phyloP scores from a whole-genome alignment of 2,797 vertebrate genomes.

The Balearica regulorum region DNA sequence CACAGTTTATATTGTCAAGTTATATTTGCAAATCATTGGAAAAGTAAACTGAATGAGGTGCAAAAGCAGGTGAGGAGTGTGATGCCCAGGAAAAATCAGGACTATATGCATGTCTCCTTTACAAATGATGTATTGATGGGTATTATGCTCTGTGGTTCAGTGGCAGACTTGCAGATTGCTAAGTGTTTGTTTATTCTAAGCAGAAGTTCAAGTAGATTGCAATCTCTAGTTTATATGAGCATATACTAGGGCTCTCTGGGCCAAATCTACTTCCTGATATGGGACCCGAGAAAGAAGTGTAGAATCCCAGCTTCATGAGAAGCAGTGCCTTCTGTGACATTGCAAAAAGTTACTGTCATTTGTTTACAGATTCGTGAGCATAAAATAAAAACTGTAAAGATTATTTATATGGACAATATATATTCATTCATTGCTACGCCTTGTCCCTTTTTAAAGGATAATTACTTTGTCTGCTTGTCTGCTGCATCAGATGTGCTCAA shows the following conservation, averaged over 20 bases:
- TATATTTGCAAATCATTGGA: not conserved
- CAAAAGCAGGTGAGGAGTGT: not conserved
- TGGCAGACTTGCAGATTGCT: rapidly evolving
- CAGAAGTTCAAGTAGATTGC: not conserved
- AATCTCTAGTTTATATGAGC: not conserved
- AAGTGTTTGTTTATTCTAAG: not conserved
- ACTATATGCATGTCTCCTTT: rapidly evolving
- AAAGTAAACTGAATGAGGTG: not conserved
- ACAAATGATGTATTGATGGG: rapidly evolving
- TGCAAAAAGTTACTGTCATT: not conserved
- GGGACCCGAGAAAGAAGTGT: rapidly evolving
- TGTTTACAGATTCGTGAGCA: not conserved
- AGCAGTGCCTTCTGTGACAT: not conserved
- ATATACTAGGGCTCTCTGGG: not conserved
- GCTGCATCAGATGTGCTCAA: not conserved
- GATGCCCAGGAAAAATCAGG: not conserved
- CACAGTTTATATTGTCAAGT: not conserved
- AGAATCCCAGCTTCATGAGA: rapidly evolving
- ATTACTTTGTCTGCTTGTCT: not conserved
- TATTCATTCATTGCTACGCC: not conserved
- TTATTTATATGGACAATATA: not conserved
- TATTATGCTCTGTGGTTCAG: not conserved
- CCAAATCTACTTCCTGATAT: not conserved
- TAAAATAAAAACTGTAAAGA: not conserved
- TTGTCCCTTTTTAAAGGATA: not conserved